Evolutionary conservation across 1,140 invertebrate species (phyloP), one percentile per base, ranked within the genome.

Genomic region (Thereuonema tuberculata): DNA sequence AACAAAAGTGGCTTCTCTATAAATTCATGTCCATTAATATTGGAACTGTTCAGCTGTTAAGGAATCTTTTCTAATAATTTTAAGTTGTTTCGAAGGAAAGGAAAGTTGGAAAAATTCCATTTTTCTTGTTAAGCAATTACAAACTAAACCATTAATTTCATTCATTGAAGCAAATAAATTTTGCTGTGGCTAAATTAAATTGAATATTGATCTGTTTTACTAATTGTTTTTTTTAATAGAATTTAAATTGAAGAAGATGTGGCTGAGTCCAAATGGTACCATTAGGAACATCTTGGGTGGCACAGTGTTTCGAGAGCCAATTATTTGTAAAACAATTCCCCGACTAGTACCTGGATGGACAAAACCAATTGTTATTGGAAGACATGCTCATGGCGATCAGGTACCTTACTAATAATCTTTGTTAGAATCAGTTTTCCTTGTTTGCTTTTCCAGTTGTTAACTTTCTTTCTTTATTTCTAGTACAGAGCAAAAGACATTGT

Each of bases 221-320:
- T n/a, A n/a, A n/a, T n/a, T 37, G 31, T 37, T 37, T 37, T 61
- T 52, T 61, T 63, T 70, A 74, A 37, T 71, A 87, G 90, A 93
- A 76, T 93, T 92, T 72, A 89, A 90, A 57, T 72, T 93, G 65
- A 93, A 93, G 73, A 87, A 91, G 71, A 93, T 93, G 90, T 93
- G 89, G 89, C 78, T 84, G 17, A 87, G 84, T 59, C 90, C 90
- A 1, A 93, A 93, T 72, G 90, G 90, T 20, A 93, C 90, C 0
- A 91, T 93, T 66, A 78, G 90, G 68, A 93, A 93, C 71, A 93
- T 93, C 67, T 75, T 93, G 17, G 89, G 89, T 2, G 89, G 89
- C 1, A 93, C 89, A 0, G 89, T 93, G 17, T 93, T 93, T 74
- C 77, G 90, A 52, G 90, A 93, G 70, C 89, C 90, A 5, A 93